A percentile compares a stretch with the other conserved stretches of the same genome.
phyloP scores from a whole-genome alignment of 1,140 invertebrate species.

The Tetragonula clypearis region DNA sequence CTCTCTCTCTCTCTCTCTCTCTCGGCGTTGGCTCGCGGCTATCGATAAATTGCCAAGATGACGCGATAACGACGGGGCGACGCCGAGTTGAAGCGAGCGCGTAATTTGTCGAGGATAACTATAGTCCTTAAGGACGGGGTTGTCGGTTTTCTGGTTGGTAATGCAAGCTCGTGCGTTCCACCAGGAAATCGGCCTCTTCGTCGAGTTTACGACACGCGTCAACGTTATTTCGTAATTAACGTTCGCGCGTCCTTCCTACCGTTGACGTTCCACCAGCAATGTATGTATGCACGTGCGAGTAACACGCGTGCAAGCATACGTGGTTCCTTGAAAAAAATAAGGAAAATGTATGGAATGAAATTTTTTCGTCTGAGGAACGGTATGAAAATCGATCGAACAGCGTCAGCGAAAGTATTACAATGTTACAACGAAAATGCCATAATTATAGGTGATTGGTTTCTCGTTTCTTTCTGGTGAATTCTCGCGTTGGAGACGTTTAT shows the following conservation, averaged over 20 bases:
- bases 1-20: too few relatives aligned
- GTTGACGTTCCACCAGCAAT: neutral
- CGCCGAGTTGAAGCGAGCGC: conserved; percentile 46
- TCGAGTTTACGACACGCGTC: conserved; percentile 34
- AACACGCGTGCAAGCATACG: too few relatives aligned
- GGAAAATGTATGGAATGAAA: too few relatives aligned
- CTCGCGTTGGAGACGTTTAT: too few relatives aligned
- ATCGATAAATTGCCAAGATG: conserved; percentile 64
- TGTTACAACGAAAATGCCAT: too few relatives aligned
- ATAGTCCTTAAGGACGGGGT: conserved; percentile 38
- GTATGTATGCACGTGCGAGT: too few relatives aligned
- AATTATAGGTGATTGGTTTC: too few relatives aligned
- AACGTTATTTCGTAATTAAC: conserved; percentile 45
- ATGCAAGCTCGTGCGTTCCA: conserved; percentile 29
- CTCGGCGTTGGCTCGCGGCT: conserved; percentile 35
- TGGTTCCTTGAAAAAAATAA: too few relatives aligned
- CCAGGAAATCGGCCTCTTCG: neutral
- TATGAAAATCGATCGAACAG: too few relatives aligned
- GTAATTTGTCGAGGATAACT: conserved; percentile 56
- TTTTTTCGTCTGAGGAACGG: too few relatives aligned
- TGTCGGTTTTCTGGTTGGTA: conserved; percentile 39
- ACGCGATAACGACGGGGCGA: conserved; percentile 62
- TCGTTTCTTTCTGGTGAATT: too few relatives aligned
- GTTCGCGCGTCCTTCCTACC: neutral
- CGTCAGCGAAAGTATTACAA: too few relatives aligned